Conservation (phyloP, 2,888 invertebrate species). For the Crepidodera aurea region DNA sequence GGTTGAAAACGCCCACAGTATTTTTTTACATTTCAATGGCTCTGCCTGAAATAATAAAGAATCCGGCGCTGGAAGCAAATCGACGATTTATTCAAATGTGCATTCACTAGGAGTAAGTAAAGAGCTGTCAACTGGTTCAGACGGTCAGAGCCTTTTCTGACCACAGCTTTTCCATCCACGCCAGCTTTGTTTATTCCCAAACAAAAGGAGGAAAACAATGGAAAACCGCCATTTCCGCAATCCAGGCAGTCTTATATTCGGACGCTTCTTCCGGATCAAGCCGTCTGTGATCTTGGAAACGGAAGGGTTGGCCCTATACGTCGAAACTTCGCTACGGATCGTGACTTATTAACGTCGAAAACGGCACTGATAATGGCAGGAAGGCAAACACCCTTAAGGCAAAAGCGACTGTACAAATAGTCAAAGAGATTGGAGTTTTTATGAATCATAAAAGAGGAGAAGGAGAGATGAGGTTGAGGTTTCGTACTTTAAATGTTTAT, state of each 20-base stretch:
- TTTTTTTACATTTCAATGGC: too few species aligned
- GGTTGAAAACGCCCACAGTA: too few species aligned
- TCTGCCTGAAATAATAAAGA: too few species aligned
- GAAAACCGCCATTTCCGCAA: constrained; percentile 27
- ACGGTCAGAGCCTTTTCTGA: neutral
- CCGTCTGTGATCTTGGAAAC: constrained; percentile 20
- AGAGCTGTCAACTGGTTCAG: too few species aligned
- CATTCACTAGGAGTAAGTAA: too few species aligned
- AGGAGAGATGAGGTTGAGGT: neutral
- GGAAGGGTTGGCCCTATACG: constrained; percentile 29
- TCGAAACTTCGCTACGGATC: constrained; percentile 22
- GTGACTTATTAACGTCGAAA: constrained; percentile 28
- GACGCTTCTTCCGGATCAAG: constrained; percentile 24
- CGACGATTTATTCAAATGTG: too few species aligned
- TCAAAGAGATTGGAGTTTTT: constrained; percentile 29
- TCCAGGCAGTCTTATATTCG: constrained; percentile 22
- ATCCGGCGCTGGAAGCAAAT: too few species aligned
- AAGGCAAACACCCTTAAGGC: constrained; percentile 25
- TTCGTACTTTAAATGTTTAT: constrained; percentile 18
- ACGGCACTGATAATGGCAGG: constrained; percentile 25
- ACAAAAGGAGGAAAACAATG: constrained; percentile 18
- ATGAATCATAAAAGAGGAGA: constrained; percentile 19
- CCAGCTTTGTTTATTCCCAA: constrained; percentile 5
- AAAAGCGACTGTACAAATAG: constrained; percentile 22
- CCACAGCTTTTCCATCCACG: neutral